Evolutionary conservation across 2,888 invertebrate species (phyloP).

Genomic region (Aquatica leii): DNA sequence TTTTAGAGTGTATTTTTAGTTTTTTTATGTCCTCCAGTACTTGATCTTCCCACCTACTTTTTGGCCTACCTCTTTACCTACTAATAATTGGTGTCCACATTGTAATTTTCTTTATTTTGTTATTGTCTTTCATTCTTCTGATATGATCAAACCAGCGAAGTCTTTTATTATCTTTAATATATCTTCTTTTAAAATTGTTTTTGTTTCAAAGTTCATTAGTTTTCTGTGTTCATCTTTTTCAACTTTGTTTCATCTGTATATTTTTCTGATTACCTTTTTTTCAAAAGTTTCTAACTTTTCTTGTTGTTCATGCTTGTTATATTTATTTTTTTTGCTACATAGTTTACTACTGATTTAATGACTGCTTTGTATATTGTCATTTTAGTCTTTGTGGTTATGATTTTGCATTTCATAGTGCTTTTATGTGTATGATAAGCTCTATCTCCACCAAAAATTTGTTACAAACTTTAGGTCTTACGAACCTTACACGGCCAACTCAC

Average conservation of each 20-base stretch:
- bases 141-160: background rate
- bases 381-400: background rate
- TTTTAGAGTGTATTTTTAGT: background rate
- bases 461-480: no score
- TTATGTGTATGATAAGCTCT: background rate
- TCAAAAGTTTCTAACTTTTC: constrained; percentile 2
- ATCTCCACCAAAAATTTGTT: no score
- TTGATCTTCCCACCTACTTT: no score
- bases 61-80: no score
- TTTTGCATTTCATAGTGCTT: background rate
- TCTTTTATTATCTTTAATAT: background rate
- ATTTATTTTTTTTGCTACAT: constrained; percentile 3
- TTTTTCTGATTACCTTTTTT: background rate
- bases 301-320: background rate
- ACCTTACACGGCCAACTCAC: no score
- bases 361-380: constrained; percentile 6
- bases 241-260: background rate
- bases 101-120: background rate
- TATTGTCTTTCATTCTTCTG: background rate
- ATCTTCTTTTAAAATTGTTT: background rate
- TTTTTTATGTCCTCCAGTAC: no score
- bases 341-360: background rate
- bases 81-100: no score
- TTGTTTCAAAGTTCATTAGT: background rate
- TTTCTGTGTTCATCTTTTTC: background rate